Percentiles rank a stretch among this genome's conserved stretches.
These are phyloP conservation scores for Pelagia noctiluca DNA, from an alignment of 30 jellyfish, hydroid and myxozoan genomes.

Conservation along the genomic window DNA sequence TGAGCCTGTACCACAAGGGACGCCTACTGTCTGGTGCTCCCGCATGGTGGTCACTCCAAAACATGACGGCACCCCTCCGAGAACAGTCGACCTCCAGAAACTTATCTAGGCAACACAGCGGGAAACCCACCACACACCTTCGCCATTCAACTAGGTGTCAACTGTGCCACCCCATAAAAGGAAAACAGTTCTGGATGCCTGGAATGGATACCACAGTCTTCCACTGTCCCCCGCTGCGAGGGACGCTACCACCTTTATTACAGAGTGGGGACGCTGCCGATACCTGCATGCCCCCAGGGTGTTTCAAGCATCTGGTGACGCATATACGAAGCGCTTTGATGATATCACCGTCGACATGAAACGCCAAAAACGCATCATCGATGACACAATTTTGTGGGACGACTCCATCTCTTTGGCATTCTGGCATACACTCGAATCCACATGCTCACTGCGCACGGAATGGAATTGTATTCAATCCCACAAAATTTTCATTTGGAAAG, in stretches of 20 bases:
- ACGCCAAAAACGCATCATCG: conserved; percentile 5
- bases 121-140: conserved; percentile 70
- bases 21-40: conserved; percentile 53
- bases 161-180: conserved; percentile 18
- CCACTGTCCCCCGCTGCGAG: conserved; percentile 55
- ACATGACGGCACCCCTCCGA: conserved; percentile 60
- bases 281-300: conserved; percentile 26
- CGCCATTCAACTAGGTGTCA: conserved; percentile 53
- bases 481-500: conserved; percentile 1
- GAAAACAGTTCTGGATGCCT: conserved; percentile 52
- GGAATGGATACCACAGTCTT: conserved; percentile 67
- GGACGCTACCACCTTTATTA: conserved; percentile 45
- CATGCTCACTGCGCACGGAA: conserved; percentile 14
- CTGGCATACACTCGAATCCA: no score
- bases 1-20: conserved; percentile 70
- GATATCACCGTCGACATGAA: conserved; percentile 33
- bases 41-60: conserved; percentile 59
- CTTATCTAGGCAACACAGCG: conserved; percentile 33
- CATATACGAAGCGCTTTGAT: conserved; percentile 37
- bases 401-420: conserved; percentile 11
- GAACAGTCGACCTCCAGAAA: conserved; percentile 58
- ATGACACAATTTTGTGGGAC: conserved; percentile 34
- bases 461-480: conserved; percentile 46
- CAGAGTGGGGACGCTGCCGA: conserved; percentile 51
- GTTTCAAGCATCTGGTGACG: conserved; percentile 45